Conservation (phyloP, 1,140 invertebrate species). For the Drosophila trapezifrons region DNA sequence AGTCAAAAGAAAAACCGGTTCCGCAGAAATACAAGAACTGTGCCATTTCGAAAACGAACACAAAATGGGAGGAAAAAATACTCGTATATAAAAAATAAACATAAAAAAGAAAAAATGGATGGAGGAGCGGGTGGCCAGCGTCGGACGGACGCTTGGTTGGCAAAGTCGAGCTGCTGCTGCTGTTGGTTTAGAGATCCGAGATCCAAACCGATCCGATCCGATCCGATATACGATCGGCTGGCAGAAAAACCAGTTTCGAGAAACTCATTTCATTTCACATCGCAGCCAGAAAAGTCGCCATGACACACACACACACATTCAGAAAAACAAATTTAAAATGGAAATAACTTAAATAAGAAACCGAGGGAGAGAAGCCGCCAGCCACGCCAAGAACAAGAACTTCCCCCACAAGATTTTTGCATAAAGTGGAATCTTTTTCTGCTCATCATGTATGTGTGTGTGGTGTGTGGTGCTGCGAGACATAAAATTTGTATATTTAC, state of each 20-base stretch:
- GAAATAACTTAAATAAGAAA: conserved; percentile 70
- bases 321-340: conserved; percentile 81
- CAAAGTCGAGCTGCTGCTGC: conserved; percentile 18
- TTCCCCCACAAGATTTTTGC: conserved; percentile 79
- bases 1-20: conserved; percentile 82
- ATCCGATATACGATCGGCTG: conserved; percentile 43
- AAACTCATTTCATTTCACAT: conserved; percentile 71
- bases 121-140: conserved; percentile 43
- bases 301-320: conserved; percentile 29
- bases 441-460: conserved; percentile 21
- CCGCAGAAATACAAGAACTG: conserved; percentile 75
- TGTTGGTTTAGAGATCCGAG: conserved; percentile 41
- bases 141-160: conserved; percentile 10
- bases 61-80: conserved; percentile 19
- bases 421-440: conserved; percentile 79
- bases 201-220: conserved; percentile 21
- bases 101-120: conserved; percentile 9
- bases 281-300: conserved; percentile 57
- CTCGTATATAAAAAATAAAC: conserved; percentile 9
- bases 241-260: conserved; percentile 79
- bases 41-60: conserved; percentile 71
- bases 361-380: conserved; percentile 4
- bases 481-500: conserved; percentile 80
- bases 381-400: conserved; percentile 48
- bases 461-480: conserved; percentile 33